Base-by-base conservation (phyloP, 2,113 vertebrate species). In the Pelodiscus sinensis region DNA sequence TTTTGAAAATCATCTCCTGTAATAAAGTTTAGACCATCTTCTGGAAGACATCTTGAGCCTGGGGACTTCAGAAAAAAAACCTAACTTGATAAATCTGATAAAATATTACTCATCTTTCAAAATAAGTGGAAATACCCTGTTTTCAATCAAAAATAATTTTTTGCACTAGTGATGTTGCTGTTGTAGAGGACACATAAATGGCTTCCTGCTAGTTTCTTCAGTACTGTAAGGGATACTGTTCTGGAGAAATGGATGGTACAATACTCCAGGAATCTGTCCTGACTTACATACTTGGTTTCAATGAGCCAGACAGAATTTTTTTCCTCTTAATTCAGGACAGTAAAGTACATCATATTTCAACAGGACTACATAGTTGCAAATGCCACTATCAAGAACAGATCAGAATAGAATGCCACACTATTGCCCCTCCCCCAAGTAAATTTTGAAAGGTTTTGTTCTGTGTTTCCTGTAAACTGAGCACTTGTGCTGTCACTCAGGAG, bases 51-150 rank as follows among this genome's bases (percentile, higher is more conserved):
- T 57, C 81, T 71, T 86, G 93, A 90, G 19, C 77, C 90, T 96
- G 96, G 12, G 86, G 80, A 81, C 97, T 98, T 92, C 0, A 57
- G n/a, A 68, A 65, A 90, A 62, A 54, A 90, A 62, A 54, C 24
- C 2, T 0, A 1, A 3, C 44, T 80, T 15, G 5, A 94, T 90
- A 81, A 90, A 5, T 9, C 52, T 88, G 2, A 58, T 68, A 85
- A 51, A 83, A 92, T 86, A 52, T 2, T 35, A 11, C 25, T 85
- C 58, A 62, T 29, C 58, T 21, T 80, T 56, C 16, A 54, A 7
- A 50, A 14, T 71, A 71, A 71, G 35, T 35, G 65, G 16, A 1
- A 83, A 60, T 73, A 18, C 19, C 68, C 81, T 29, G 38, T 52
- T 87, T 73, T 31, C 56, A 86, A 56, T 57, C 27, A 57, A 1